Evolutionary conservation across 2,888 invertebrate species (phyloP).

Genomic region (Dolichopus griseipennis): DNA sequence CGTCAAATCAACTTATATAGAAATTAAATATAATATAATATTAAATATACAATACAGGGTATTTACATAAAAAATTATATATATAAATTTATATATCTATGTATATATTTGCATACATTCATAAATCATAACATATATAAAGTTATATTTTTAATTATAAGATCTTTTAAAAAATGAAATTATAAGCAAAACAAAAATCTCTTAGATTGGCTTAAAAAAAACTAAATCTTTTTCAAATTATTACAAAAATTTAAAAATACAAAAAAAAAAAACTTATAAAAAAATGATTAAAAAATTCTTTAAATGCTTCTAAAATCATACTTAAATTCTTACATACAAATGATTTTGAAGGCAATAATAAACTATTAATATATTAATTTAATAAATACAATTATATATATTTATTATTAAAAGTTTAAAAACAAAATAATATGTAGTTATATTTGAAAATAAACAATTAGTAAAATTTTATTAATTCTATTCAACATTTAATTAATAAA

Average conservation of each 20-base stretch:
- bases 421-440: neutral
- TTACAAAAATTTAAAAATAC: neutral
- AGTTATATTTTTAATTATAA: neutral
- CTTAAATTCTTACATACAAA: neutral
- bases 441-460: neutral
- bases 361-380: neutral
- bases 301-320: neutral
- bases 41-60: slow-evolving; percentile 1
- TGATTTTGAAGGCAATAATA: neutral
- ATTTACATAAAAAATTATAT: neutral
- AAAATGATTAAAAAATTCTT: neutral
- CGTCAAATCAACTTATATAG: slow-evolving; percentile 2
- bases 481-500: too few relatives aligned
- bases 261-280: neutral
- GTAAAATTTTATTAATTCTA: neutral
- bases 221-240: neutral
- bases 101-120: too few relatives aligned
- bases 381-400: neutral
- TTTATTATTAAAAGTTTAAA: neutral
- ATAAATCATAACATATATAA: neutral
- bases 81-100: neutral
- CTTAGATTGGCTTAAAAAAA: neutral
- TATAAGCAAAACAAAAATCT: neutral
- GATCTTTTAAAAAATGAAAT: neutral
- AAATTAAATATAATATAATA: slow-evolving; percentile 1